Conservation (phyloP, 2,113 vertebrate species). For the Burhinus bistriatus region DNA sequence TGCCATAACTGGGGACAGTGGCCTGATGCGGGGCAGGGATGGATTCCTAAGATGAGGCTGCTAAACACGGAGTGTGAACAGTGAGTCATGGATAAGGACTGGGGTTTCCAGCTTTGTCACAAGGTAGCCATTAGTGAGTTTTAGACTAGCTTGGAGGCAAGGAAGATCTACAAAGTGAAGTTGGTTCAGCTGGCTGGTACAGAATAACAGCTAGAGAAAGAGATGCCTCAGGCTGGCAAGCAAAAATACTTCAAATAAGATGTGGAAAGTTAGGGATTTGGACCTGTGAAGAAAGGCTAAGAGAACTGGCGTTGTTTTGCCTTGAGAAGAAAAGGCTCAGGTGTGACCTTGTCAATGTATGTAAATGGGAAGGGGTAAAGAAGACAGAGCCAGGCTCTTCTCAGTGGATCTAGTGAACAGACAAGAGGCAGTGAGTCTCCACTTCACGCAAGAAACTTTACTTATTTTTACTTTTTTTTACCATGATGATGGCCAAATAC, state of each 20-base stretch:
- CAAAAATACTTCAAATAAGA: background rate
- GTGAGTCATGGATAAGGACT: background rate
- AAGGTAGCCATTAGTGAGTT: background rate
- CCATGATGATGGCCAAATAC: background rate
- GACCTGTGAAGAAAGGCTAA: background rate
- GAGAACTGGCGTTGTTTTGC: background rate
- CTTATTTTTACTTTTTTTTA: no score
- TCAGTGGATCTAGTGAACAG: background rate
- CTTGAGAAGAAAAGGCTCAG: background rate
- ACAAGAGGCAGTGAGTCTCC: background rate
- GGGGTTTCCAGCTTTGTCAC: background rate
- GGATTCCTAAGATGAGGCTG: background rate
- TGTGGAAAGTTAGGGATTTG: background rate
- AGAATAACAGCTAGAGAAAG: background rate
- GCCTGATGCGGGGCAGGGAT: background rate
- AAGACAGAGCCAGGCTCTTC: background rate
- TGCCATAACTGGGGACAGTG: background rate
- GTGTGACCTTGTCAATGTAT: background rate
- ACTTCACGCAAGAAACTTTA: background rate
- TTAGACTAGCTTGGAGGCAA: background rate
- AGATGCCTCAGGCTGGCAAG: background rate
- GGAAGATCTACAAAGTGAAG: background rate
- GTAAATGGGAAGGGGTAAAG: background rate
- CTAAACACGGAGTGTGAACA: background rate
- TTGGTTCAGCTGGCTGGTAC: background rate